Evolutionary conservation across 2,113 vertebrate genomes (phyloP).

Genomic region (Pogona vitticeps): DNA sequence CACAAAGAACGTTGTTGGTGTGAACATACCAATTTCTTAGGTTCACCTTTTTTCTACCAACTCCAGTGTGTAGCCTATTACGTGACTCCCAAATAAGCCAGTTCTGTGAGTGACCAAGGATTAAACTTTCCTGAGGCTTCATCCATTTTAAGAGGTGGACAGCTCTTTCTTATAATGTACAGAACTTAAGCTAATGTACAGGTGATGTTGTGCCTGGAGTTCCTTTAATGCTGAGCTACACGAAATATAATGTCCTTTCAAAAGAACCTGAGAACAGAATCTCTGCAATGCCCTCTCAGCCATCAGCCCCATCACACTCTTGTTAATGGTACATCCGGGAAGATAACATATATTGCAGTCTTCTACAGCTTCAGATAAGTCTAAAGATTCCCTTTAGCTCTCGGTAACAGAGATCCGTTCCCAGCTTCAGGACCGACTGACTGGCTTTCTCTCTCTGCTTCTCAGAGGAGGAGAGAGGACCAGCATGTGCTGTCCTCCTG

Average conservation of each 20-base stretch:
- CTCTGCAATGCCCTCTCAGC: neutral
- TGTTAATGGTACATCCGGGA: constrained; percentile 25
- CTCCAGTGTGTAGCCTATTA: no score
- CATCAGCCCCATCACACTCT: neutral
- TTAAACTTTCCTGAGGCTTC: no score
- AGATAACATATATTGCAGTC: constrained; percentile 27
- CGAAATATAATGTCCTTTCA: neutral
- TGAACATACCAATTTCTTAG: no score
- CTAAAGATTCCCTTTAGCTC: constrained; percentile 34
- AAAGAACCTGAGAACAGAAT: constrained; percentile 9
- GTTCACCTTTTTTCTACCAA: no score
- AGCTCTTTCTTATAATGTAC: no score
- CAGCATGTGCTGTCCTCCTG: constrained; percentile 48
- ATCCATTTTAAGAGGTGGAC: no score
- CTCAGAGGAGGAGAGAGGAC: constrained; percentile 38
- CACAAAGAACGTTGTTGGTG: no score
- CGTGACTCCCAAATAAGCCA: no score
- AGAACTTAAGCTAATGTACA: neutral
- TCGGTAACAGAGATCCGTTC: constrained; percentile 48
- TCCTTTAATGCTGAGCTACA: neutral
- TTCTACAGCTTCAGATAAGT: constrained; percentile 30
- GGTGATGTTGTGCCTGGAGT: neutral
- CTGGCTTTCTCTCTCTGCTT: constrained; percentile 36
- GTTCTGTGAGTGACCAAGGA: no score
- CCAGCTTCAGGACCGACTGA: constrained; percentile 24